Conservation (phyloP, 1,140 invertebrate genomes). For the Coboldia fuscipes region DNA sequence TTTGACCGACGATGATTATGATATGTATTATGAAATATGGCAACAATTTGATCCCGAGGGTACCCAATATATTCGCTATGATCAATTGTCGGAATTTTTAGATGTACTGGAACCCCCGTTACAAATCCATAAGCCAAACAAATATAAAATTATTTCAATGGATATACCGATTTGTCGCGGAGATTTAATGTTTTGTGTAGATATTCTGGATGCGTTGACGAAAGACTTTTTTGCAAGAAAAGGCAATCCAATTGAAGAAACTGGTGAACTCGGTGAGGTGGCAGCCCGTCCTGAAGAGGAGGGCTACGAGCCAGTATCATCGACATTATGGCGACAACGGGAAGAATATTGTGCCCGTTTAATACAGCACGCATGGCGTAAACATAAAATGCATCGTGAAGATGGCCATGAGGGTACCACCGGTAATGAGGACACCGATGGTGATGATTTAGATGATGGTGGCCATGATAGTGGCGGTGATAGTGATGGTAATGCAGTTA, state of each 20-base stretch:
- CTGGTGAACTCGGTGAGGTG: conserved; percentile 62
- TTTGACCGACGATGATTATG: conserved; percentile 94
- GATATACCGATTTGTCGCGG: conserved; percentile 96
- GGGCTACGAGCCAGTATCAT: conserved; percentile 81
- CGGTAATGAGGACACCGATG: conserved; percentile 10
- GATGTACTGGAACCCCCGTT: conserved; percentile 84
- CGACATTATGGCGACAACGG: conserved; percentile 80
- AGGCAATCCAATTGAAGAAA: conserved; percentile 75
- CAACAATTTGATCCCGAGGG: conserved; percentile 95
- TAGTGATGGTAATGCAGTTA: neutral
- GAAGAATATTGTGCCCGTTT: conserved; percentile 89
- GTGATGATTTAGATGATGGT: conserved; percentile 10
- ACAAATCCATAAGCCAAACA: conserved; percentile 94
- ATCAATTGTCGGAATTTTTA: conserved; percentile 82
- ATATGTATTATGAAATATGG: conserved; percentile 99
- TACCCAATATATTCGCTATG: conserved; percentile 88
- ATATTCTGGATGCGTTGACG: conserved; percentile 88
- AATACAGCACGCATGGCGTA: conserved; percentile 85
- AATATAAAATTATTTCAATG: conserved; percentile 97
- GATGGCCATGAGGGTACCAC: conserved; percentile 20
- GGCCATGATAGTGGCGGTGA: conserved; percentile 9
- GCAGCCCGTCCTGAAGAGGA: conserved; percentile 54
- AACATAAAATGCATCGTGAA: conserved; percentile 48
- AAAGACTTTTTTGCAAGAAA: conserved; percentile 94
- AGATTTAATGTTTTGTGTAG: conserved; percentile 91